These are phyloP conservation scores for Anser brachyrhynchus DNA, from an alignment of 2,113 vertebrate genomes.

Conservation along the genomic window DNA sequence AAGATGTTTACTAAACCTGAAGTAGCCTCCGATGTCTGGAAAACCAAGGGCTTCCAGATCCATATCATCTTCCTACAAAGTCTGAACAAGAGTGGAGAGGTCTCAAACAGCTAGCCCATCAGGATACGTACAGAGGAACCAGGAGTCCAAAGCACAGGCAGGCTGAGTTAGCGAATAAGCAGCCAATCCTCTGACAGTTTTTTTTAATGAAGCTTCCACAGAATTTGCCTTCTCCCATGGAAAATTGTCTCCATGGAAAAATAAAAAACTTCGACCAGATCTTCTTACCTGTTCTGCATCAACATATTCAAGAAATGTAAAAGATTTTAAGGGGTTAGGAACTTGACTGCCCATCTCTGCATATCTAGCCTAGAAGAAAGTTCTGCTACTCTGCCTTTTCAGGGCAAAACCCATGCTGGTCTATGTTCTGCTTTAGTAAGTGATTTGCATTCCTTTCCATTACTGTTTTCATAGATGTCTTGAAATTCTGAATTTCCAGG, in stretches of 20 bases:
- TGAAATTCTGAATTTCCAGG: not conserved
- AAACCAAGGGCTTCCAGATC: not conserved
- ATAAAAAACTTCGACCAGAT: not conserved
- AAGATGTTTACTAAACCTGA: not conserved
- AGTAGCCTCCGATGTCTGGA: not conserved
- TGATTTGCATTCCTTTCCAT: not conserved
- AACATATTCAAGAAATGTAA: not conserved
- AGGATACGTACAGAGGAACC: fast-evolving
- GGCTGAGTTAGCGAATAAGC: not conserved
- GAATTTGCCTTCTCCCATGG: not conserved
- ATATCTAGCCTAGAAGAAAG: not conserved
- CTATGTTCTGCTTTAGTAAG: not conserved
- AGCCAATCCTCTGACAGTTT: not conserved
- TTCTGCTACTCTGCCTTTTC: not conserved
- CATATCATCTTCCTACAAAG: not conserved
- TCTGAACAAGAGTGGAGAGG: not conserved
- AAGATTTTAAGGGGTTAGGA: not conserved
- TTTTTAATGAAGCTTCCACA: not conserved
- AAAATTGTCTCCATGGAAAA: not conserved
- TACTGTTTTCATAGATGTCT: not conserved
- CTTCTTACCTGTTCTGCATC: not conserved
- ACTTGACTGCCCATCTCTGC: not conserved
- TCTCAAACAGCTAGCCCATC: not conserved
- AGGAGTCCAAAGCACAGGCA: not conserved
- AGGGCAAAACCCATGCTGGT: not conserved